These are phyloP conservation scores for Philypnodon macrostomus DNA, from an alignment of 2,797 vertebrate species.

Conservation along the genomic window DNA sequence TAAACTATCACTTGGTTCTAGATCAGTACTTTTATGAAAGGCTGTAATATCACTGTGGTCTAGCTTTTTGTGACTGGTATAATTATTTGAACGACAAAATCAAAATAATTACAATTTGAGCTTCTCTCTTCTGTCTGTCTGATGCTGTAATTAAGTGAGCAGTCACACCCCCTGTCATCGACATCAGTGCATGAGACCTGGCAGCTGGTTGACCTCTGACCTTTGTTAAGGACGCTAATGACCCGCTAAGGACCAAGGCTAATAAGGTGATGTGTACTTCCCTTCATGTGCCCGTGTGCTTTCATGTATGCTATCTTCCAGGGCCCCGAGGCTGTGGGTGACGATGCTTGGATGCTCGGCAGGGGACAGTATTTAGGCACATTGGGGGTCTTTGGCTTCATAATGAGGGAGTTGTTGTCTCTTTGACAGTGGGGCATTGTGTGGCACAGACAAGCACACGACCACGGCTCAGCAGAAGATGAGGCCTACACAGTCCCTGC, in stretches of 20 bases:
- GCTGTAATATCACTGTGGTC: no score
- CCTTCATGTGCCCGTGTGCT: conserved; percentile 42
- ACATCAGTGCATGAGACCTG: conserved; percentile 48
- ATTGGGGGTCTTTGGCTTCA: conserved; percentile 60
- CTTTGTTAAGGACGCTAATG: conserved; percentile 56
- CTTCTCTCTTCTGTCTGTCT: no score
- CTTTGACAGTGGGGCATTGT: conserved; percentile 72
- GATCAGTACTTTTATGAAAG: no score
- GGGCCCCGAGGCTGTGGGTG: conserved; percentile 57
- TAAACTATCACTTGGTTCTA: no score
- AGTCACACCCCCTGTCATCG: conserved; percentile 60
- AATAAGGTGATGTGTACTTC: conserved; percentile 65
- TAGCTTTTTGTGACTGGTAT: no score
- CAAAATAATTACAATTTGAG: no score
- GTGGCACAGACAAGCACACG: conserved; percentile 23
- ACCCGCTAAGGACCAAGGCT: conserved; percentile 50
- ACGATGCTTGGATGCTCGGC: conserved; percentile 66
- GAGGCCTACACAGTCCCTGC: no score
- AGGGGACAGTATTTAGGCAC: conserved; percentile 71
- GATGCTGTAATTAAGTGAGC: conserved; percentile 58
- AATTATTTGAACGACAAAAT: no score
- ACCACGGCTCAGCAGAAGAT: no score
- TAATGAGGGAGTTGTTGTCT: conserved; percentile 72
- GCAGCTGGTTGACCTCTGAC: conserved; percentile 69
- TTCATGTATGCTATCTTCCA: conserved; percentile 61